Evolutionary conservation across 1,140 invertebrate genomes (phyloP).

Genomic region (Catajapyx aquilonaris): DNA sequence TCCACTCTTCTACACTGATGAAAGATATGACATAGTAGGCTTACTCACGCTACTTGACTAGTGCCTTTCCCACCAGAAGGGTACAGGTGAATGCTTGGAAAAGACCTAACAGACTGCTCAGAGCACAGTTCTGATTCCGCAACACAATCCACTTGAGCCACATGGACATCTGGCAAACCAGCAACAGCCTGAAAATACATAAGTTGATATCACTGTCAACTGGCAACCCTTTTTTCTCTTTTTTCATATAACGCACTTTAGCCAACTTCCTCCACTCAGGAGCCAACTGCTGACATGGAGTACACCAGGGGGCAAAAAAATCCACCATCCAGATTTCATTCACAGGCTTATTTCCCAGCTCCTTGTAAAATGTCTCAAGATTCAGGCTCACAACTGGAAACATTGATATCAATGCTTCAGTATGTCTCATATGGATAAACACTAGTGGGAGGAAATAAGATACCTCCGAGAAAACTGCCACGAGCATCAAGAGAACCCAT

Average conservation of each 20-base stretch:
- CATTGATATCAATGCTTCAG: no score
- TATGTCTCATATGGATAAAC: no score
- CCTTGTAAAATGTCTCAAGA: constrained; percentile 27
- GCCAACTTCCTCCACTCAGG: constrained; percentile 37
- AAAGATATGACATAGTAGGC: neutral
- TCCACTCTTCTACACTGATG: constrained; percentile 7
- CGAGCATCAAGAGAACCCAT: no score
- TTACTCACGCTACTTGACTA: constrained; percentile 30
- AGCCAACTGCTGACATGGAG: constrained; percentile 37
- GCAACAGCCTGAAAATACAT: constrained; percentile 20
- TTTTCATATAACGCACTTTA: constrained; percentile 11
- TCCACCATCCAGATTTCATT: constrained; percentile 38
- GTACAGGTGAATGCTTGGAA: constrained; percentile 48
- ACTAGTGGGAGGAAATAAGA: no score
- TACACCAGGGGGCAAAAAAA: constrained; percentile 46
- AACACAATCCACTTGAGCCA: constrained; percentile 49
- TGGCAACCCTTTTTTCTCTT: neutral
- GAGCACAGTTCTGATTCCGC: constrained; percentile 31
- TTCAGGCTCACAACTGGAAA: constrained; percentile 35
- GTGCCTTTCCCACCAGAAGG: constrained; percentile 26
- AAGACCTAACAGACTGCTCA: constrained; percentile 34
- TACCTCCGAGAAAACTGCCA: no score
- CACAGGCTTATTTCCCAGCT: constrained; percentile 25
- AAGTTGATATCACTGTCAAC: constrained; percentile 2
- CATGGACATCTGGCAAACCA: constrained; percentile 26